These are phyloP conservation scores for Anorthoa munda DNA, from an alignment of 2,888 invertebrate genomes.

Conservation along the genomic window DNA sequence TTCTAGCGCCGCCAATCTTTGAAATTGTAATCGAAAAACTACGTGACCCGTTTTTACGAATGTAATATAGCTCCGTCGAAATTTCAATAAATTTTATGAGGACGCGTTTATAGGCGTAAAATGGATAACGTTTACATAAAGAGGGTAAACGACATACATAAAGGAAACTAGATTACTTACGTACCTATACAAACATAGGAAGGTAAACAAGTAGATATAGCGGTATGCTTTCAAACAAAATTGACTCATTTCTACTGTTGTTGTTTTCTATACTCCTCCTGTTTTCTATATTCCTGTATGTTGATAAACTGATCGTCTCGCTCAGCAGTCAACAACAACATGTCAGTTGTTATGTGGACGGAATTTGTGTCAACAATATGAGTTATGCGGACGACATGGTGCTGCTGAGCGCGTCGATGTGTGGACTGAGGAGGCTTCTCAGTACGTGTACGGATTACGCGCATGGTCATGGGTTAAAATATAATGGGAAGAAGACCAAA, in stretches of 20 bases:
- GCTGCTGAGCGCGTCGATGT: too few species aligned
- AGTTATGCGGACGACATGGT: too few species aligned
- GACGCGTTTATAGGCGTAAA: conserved; percentile 42
- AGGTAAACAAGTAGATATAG: background rate
- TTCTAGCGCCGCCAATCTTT: conserved; percentile 32
- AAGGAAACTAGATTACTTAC: conserved; percentile 26
- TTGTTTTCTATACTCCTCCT: background rate
- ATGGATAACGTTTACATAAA: conserved; percentile 45
- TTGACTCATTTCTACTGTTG: background rate
- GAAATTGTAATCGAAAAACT: conserved; percentile 46
- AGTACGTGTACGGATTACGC: too few species aligned
- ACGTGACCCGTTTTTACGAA: conserved; percentile 52
- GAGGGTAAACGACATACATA: conserved; percentile 41
- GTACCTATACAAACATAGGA: background rate
- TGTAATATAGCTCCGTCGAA: conserved; percentile 37
- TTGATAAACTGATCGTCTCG: too few species aligned
- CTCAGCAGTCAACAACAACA: too few species aligned
- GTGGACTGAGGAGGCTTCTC: too few species aligned
- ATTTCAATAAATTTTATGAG: conserved; percentile 55
- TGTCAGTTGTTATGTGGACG: too few species aligned
- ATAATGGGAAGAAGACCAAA: too few species aligned
- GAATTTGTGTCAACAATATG: too few species aligned
- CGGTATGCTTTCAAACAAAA: conserved; percentile 6
- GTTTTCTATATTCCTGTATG: too few species aligned
- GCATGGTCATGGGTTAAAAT: too few species aligned